Evolutionary conservation across 2,888 invertebrate genomes (phyloP).

Genomic region (Drosophila nigritarsus): DNA sequence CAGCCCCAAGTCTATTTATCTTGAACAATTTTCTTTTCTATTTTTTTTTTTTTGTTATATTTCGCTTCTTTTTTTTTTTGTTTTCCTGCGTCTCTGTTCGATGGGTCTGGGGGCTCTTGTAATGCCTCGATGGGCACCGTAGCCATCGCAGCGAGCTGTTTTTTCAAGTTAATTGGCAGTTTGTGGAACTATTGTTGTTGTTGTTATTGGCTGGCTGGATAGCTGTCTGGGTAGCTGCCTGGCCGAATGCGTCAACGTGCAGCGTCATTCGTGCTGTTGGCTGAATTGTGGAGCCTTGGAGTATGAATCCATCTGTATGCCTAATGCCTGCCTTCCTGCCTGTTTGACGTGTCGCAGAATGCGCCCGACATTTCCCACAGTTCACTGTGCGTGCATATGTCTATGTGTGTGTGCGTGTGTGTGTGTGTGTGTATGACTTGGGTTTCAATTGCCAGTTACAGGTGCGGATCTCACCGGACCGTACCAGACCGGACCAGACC

Average conservation of each 20-base stretch:
- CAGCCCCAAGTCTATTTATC: not conserved
- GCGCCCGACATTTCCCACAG: constrained; percentile 18
- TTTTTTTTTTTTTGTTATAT: constrained; percentile 12
- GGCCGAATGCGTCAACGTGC: constrained; percentile 43
- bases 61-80: not conserved
- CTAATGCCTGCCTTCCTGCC: constrained; percentile 1
- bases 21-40: constrained; percentile 1
- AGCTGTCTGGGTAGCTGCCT: not conserved
- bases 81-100: constrained; percentile 28
- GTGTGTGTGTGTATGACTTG: constrained; percentile 7
- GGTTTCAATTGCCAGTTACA: constrained; percentile 35
- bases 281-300: constrained; percentile 30
- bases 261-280: constrained; percentile 27
- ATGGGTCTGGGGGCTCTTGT: constrained; percentile 24
- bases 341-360: constrained; percentile 44
- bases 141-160: constrained; percentile 46
- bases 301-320: constrained; percentile 24
- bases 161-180: constrained; percentile 74
- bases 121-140: constrained; percentile 47
- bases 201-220: constrained; percentile 11
- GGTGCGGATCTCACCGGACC: constrained; percentile 14
- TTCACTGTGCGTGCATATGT: not conserved
- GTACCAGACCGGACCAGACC: constrained; percentile 2
- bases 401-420: not conserved
- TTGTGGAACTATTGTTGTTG: constrained; percentile 24